phyloP scores from a whole-genome alignment of 2,797 vertebrate species.

The Crenichthys baileyi region DNA sequence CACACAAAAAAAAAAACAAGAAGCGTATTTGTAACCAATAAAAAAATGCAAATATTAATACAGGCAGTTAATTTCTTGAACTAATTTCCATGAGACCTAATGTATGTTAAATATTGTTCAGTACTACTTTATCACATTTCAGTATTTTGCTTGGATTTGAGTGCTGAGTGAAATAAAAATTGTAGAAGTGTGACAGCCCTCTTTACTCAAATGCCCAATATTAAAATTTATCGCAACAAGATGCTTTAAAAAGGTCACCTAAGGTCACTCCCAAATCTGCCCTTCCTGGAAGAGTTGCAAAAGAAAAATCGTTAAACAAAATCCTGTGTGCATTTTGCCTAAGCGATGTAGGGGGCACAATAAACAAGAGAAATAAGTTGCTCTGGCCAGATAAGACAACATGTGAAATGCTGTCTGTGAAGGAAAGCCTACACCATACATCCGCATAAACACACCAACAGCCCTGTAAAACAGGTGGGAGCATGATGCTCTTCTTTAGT shows the following conservation, averaged over 20 bases:
- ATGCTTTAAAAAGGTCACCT: neutral
- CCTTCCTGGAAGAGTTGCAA: too few relatives aligned
- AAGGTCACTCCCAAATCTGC: neutral
- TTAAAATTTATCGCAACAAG: neutral
- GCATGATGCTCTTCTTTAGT: neutral
- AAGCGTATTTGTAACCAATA: slow-evolving; percentile 10
- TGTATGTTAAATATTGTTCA: neutral
- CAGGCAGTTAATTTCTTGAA: neutral
- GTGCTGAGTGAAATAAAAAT: neutral
- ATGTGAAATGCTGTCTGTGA: too few relatives aligned
- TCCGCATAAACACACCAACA: too few relatives aligned
- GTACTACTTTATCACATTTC: neutral
- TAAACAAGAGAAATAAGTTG: too few relatives aligned
- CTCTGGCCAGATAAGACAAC: too few relatives aligned
- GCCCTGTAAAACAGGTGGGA: too few relatives aligned
- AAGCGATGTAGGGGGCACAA: too few relatives aligned
- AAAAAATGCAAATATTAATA: slow-evolving; percentile 23
- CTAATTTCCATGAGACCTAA: neutral
- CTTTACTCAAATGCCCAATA: neutral
- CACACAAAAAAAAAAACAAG: slow-evolving; percentile 33
- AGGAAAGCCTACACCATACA: too few relatives aligned
- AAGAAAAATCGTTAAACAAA: too few relatives aligned
- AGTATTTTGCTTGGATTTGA: neutral
- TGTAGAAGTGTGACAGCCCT: neutral
- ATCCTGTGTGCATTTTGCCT: too few relatives aligned